These are phyloP conservation scores for Byasa hedistus DNA, from an alignment of 2,888 invertebrate genomes.

Conservation along the genomic window DNA sequence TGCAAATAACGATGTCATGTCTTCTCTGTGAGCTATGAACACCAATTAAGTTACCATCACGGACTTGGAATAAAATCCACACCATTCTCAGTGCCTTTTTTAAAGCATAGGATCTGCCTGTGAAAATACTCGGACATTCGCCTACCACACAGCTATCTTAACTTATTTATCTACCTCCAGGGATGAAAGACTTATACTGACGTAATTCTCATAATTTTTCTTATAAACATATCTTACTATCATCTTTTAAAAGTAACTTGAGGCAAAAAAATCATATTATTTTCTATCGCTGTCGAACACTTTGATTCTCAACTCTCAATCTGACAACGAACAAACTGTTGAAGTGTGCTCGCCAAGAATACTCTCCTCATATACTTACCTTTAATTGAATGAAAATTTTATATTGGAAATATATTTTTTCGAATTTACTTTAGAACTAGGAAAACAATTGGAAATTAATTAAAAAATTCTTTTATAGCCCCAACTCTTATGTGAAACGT, in stretches of 20 bases:
- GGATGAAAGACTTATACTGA: no score
- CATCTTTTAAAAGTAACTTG: neutral
- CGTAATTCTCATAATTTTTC: no score
- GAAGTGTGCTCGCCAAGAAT: no score
- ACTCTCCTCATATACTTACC: no score
- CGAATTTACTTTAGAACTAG: neutral
- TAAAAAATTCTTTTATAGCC: conserved; percentile 8
- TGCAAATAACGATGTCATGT: neutral
- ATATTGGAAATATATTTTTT: neutral
- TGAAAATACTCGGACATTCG: no score
- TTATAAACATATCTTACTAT: no score
- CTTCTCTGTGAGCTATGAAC: neutral
- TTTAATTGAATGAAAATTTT: neutral
- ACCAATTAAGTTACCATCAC: neutral
- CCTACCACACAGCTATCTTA: no score
- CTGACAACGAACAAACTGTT: no score
- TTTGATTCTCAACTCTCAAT: no score
- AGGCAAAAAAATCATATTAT: neutral
- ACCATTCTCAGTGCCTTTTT: neutral
- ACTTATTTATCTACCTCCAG: no score
- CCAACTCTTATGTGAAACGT: neutral
- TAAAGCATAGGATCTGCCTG: no score
- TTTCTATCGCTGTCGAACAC: no score
- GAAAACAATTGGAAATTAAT: conserved; percentile 18
- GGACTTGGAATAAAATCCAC: neutral